These are phyloP conservation scores for Hydriomena furcata DNA, from an alignment of 2,888 invertebrate genomes.

Conservation along the genomic window DNA sequence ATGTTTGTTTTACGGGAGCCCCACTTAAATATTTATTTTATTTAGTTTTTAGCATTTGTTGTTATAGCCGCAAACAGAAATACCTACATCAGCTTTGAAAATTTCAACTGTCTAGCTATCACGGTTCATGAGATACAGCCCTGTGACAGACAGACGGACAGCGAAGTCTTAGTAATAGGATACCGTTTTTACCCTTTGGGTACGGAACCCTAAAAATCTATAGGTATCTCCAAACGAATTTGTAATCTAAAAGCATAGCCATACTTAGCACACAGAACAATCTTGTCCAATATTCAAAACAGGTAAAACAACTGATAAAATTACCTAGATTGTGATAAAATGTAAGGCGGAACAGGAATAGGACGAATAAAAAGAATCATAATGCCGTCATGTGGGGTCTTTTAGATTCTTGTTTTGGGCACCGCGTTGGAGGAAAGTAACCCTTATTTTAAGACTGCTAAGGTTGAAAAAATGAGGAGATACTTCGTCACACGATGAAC, in stretches of 20 bases:
- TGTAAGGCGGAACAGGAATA: constrained; percentile 19
- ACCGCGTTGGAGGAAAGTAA: constrained; percentile 3
- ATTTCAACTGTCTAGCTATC: no score
- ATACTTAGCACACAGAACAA: background rate
- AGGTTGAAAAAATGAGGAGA: background rate
- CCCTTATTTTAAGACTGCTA: constrained; percentile 5
- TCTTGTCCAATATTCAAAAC: constrained; percentile 22
- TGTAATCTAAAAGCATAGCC: background rate
- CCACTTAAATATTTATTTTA: no score
- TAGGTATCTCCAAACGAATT: constrained; percentile 1
- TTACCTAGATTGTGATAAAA: constrained; percentile 25
- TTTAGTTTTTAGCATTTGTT: no score
- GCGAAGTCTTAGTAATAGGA: no score
- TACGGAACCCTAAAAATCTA: background rate
- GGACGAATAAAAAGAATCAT: constrained; percentile 26
- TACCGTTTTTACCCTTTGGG: no score
- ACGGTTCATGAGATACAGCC: no score
- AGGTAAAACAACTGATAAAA: constrained; percentile 24
- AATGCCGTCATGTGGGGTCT: constrained; percentile 29
- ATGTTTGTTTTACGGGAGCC: no score
- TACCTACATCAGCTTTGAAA: no score
- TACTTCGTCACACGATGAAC: constrained; percentile 8
- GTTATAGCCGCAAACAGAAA: no score
- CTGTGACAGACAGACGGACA: no score
- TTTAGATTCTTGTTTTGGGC: constrained; percentile 5